Evolutionary conservation across 1,140 invertebrate genomes (phyloP).

Genomic region (Arion vulgaris): DNA sequence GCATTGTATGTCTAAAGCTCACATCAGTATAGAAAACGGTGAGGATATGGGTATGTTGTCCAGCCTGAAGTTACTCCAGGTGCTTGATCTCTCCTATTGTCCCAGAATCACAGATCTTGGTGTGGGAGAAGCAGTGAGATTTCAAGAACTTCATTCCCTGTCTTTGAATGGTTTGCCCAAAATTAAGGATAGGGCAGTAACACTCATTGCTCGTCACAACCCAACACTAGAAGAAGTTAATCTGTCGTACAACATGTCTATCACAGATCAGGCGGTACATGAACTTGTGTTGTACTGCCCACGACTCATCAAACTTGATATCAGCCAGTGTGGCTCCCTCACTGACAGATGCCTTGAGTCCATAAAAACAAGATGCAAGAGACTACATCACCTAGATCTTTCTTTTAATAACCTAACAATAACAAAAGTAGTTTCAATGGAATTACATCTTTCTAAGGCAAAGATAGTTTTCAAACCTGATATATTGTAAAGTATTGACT

Average conservation of each 20-base stretch:
- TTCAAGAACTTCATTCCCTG: constrained; percentile 14
- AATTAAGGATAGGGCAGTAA: background rate
- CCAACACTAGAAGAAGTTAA: constrained; percentile 23
- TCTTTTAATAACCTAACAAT: constrained; percentile 12
- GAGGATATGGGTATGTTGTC: constrained; percentile 16
- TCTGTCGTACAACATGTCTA: background rate
- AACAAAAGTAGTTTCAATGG: background rate
- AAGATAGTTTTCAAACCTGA: constrained; percentile 30
- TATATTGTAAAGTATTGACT: constrained; percentile 16
- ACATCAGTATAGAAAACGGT: constrained; percentile 3
- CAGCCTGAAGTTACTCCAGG: constrained; percentile 3
- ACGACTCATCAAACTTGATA: background rate
- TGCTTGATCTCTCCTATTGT: constrained; percentile 24
- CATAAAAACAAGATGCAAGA: background rate
- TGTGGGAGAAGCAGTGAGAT: constrained; percentile 8
- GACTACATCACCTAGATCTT: constrained; percentile 22
- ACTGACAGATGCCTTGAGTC: constrained; percentile 2
- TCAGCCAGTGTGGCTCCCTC: constrained; percentile 20
- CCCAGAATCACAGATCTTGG: constrained; percentile 28
- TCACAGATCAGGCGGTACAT: constrained; percentile 2
- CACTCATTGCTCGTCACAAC: constrained; percentile 1
- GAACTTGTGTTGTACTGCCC: background rate
- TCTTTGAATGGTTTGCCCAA: constrained; percentile 19
- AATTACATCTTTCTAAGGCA: background rate
- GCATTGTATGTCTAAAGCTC: constrained; percentile 10